These are phyloP conservation scores for Heliothis subflexa DNA, from an alignment of 1,140 invertebrate species.

Conservation along the genomic window DNA sequence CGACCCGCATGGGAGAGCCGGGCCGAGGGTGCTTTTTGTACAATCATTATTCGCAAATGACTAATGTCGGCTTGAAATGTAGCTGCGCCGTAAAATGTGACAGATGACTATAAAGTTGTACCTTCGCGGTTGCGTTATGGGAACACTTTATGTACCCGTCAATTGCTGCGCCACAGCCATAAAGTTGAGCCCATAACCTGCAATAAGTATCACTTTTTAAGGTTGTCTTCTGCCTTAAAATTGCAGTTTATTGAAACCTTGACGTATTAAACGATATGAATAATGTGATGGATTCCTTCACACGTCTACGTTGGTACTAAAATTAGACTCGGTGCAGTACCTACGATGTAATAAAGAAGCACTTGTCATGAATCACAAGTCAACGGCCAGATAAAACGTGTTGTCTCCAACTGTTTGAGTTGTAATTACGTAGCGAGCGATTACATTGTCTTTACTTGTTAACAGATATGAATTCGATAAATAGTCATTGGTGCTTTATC, in stretches of 20 bases:
- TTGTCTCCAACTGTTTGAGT: constrained; percentile 52
- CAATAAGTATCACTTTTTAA: constrained; percentile 25
- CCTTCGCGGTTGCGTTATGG: constrained; percentile 37
- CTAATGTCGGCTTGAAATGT: constrained; percentile 41
- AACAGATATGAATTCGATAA: constrained; percentile 66
- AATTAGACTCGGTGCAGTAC: constrained; percentile 25
- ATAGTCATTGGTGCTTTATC: constrained; percentile 66
- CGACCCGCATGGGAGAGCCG: constrained; percentile 73
- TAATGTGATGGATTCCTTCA: constrained; percentile 34
- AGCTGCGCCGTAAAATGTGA: constrained; percentile 48
- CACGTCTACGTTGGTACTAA: constrained; percentile 28
- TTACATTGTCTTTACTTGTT: constrained; percentile 61
- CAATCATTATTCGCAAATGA: constrained; percentile 63
- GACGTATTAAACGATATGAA: constrained; percentile 22
- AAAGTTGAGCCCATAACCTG: constrained; percentile 11
- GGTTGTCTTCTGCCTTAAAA: constrained; percentile 29
- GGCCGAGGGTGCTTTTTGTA: constrained; percentile 60
- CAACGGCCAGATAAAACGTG: constrained; percentile 56
- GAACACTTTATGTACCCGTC: constrained; percentile 39
- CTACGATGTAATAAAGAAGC: constrained; percentile 35
- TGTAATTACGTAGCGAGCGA: constrained; percentile 56
- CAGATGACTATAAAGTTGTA: constrained; percentile 48
- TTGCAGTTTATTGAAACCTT: constrained; percentile 20
- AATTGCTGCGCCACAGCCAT: constrained; percentile 13
- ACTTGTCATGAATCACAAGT: constrained; percentile 48